Evolutionary conservation across 2,888 invertebrate species (phyloP).

Genomic region (Apamea sordens): DNA sequence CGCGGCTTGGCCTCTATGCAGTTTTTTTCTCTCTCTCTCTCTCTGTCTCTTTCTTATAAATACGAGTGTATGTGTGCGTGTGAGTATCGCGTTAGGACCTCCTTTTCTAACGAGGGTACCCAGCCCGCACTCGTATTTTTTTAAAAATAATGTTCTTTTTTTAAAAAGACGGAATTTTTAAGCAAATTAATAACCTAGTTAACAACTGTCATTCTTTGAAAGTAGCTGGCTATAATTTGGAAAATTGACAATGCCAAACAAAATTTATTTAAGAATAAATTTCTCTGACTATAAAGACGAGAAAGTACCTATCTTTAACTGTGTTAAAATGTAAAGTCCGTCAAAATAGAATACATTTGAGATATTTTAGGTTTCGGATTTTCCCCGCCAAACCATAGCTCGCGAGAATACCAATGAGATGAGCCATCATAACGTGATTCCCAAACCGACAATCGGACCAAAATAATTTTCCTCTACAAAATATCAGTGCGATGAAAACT

Average conservation of each 20-base stretch:
- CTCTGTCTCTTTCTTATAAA: not conserved
- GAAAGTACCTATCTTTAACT: not conserved
- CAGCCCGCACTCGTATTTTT: too few relatives aligned
- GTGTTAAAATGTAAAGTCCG: not conserved
- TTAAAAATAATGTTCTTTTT: too few relatives aligned
- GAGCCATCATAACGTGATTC: slow-evolving; percentile 10
- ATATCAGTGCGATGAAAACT: slow-evolving; percentile 44
- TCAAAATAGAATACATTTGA: not conserved
- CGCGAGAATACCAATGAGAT: slow-evolving; percentile 29
- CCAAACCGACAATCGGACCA: slow-evolving; percentile 8
- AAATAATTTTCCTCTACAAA: slow-evolving; percentile 20
- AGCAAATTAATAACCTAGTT: too few relatives aligned
- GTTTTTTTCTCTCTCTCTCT: too few relatives aligned
- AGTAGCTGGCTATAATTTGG: not conserved
- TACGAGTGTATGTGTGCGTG: not conserved
- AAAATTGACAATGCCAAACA: not conserved
- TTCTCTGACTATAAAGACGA: not conserved
- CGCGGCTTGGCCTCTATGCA: too few relatives aligned
- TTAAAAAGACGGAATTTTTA: too few relatives aligned
- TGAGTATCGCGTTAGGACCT: too few relatives aligned
- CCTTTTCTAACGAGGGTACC: too few relatives aligned
- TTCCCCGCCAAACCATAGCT: not conserved
- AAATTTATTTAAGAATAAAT: not conserved
- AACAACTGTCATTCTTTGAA: not conserved
- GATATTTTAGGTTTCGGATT: not conserved